Conservation (phyloP, 1,140 invertebrate genomes). For the Fopius arisanus region DNA sequence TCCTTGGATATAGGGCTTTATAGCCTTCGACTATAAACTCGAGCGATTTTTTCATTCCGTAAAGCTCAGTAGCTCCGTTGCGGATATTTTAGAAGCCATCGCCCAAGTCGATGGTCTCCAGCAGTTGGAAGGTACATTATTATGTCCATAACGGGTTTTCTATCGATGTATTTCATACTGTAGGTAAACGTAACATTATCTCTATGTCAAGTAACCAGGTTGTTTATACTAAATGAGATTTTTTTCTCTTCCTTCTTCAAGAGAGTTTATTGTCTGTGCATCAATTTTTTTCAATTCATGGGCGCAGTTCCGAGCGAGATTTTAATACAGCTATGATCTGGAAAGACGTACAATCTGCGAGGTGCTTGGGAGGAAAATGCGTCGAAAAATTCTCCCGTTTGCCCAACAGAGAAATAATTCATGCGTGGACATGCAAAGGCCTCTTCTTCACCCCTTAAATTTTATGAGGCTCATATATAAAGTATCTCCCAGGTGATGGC, state of each 20-base stretch:
- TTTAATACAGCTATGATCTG: background rate
- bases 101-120: background rate
- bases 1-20: constrained; percentile 34
- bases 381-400: constrained; percentile 17
- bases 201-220: background rate
- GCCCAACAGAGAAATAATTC: background rate
- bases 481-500: background rate
- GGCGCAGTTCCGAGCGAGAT: no score
- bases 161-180: background rate
- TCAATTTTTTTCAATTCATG: background rate
- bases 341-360: background rate
- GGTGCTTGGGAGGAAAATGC: background rate
- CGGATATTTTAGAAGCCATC: background rate
- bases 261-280: background rate
- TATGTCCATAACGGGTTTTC: background rate
- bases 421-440: background rate
- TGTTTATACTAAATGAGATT: background rate
- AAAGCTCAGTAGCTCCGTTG: background rate
- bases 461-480: background rate
- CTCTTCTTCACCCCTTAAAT: background rate
- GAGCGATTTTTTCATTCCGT: constrained; percentile 33
- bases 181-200: background rate
- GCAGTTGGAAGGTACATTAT: background rate
- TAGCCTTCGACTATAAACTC: constrained; percentile 49
- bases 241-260: background rate